phyloP scores from a whole-genome alignment of 2,888 invertebrate species.

The Ophion ellenae region DNA sequence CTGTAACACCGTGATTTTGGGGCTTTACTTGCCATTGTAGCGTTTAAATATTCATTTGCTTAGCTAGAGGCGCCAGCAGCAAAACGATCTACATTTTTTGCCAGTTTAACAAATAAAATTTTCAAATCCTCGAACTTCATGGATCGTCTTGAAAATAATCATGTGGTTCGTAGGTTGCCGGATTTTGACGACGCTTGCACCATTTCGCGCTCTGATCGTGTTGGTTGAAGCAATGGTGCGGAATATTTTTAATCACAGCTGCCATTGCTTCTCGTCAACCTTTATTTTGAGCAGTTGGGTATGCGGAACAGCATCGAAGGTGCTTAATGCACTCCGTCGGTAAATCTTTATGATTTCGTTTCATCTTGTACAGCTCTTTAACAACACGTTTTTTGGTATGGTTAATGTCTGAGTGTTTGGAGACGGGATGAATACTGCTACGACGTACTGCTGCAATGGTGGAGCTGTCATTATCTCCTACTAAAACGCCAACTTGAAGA shows the following conservation, averaged over 20 bases:
- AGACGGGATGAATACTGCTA: slow-evolving; percentile 46
- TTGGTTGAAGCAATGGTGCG: slow-evolving; percentile 6
- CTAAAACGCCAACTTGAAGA: slow-evolving; percentile 52
- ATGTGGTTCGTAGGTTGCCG: slow-evolving; percentile 7
- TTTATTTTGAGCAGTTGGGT: slow-evolving; percentile 57
- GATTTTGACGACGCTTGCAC: slow-evolving; percentile 6
- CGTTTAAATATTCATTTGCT: slow-evolving; percentile 47
- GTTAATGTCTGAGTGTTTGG: slow-evolving; percentile 59
- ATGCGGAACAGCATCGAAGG: slow-evolving; percentile 49
- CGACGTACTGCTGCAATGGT: slow-evolving; percentile 65
- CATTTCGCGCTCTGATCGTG: slow-evolving; percentile 20
- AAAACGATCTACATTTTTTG: slow-evolving; percentile 54
- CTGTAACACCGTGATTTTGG: slow-evolving; percentile 57
- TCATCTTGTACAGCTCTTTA: slow-evolving; percentile 49
- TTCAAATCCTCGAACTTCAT: neutral
- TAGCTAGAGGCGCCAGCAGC: slow-evolving; percentile 48
- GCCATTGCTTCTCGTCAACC: slow-evolving; percentile 29
- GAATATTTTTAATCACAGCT: slow-evolving; percentile 54
- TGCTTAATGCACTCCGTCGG: slow-evolving; percentile 51
- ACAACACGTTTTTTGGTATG: slow-evolving; percentile 59
- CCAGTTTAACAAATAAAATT: slow-evolving; percentile 37
- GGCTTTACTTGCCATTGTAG: slow-evolving; percentile 46
- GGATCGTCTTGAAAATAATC: neutral
- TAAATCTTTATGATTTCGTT: slow-evolving; percentile 58
- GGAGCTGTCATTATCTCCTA: slow-evolving; percentile 67